phyloP scores from a whole-genome alignment of 2,113 vertebrate genomes.

The Cranoglanis bouderius region DNA sequence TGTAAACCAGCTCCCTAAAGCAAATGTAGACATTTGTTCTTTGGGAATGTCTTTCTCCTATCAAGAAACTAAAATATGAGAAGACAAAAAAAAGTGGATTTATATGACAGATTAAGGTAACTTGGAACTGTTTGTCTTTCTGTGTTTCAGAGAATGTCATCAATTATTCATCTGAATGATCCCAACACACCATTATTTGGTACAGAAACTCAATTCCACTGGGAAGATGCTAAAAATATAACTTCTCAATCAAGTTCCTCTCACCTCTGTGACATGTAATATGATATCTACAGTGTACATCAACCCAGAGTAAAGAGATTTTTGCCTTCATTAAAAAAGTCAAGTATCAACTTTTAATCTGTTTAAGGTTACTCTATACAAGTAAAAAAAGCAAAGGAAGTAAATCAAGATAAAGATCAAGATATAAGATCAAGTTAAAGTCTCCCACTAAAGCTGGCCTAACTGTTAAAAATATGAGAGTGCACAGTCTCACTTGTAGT shows the following conservation, averaged over 20 bases:
- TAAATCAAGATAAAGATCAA: background rate
- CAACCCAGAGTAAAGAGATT: background rate
- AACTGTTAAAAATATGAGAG: background rate
- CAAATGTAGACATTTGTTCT: background rate
- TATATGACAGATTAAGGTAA: background rate
- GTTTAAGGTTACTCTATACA: background rate
- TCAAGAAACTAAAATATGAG: background rate
- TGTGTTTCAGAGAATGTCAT: background rate
- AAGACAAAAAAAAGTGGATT: background rate
- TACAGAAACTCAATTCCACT: constrained; percentile 18
- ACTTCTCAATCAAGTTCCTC: background rate
- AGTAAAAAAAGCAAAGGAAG: background rate
- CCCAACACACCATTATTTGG: background rate
- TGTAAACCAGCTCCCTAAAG: background rate
- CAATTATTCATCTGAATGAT: constrained; percentile 16
- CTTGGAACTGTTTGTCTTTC: background rate
- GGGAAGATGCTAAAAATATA: constrained; percentile 21
- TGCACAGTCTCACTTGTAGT: background rate
- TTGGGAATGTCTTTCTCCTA: background rate
- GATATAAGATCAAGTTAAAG: background rate
- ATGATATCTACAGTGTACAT: background rate
- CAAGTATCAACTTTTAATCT: background rate
- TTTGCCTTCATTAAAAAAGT: background rate
- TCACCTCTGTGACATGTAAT: constrained; percentile 3
- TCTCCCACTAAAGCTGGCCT: background rate